Evolutionary conservation across 2,888 invertebrate genomes (phyloP), one percentile per base, ranked within the genome.

Genomic region (Protonemura montana): DNA sequence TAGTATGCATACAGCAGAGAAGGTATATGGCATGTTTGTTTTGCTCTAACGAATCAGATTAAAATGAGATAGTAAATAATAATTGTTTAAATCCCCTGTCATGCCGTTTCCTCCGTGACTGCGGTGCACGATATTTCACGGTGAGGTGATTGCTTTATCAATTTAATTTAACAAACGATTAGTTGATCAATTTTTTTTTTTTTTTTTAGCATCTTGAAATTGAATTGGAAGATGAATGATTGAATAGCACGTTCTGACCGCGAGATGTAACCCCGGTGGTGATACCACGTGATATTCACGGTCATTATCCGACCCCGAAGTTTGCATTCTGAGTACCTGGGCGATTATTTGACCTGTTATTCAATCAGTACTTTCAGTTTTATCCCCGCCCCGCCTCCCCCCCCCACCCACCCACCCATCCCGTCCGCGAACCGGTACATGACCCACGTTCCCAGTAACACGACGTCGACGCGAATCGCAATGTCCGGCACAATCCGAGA

Each of bases 41-140:
- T 59, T 59, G 59, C 16, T 59, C 59, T 59, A 59, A 59, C 59
- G 59, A 59, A 59, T 59, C 3, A 59, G 59, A 59, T 59, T n/a
- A 59, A 59, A 59, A 59, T 59, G 16, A 21, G 59, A 59, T 21
- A 59, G 59, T 59, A 59, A 59, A 59, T 59, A 59, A 59, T 59
- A 59, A 59, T 59, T 59, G 59, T 59, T 59, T 21, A 59, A 59
- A 59, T 59, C 59, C 59, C 59, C 21, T 59, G 59, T 59, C 59
- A 59, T 59, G 59, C 59, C 59, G 21, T 59, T 59, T 59, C 59
- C 59, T 59, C 59, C 59, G 59, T 59, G 59, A 59, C 59, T 59
- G 13, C 59, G 21, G 59, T 7, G 59, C 59, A 59, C 59, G 59
- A 59, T 59, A 59, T 59, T 59, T 59, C 59, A 59, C 59, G 21